phyloP scores from a whole-genome alignment of 2,888 invertebrate species.

The Biston stratarius region DNA sequence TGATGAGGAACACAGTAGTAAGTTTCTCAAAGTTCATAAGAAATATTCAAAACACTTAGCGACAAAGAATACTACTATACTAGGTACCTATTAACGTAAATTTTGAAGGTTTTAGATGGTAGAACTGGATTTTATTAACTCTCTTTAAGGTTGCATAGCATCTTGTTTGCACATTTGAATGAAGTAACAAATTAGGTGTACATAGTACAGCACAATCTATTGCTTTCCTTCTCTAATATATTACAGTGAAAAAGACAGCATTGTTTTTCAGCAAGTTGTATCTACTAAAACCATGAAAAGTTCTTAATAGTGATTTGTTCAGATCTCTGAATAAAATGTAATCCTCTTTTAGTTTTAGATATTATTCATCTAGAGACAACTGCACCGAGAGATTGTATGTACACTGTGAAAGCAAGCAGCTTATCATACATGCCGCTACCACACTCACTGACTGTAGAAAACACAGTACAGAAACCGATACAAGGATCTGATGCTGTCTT shows the following conservation, averaged over 20 bases:
- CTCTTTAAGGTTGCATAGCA: too few relatives aligned
- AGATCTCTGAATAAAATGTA: background rate
- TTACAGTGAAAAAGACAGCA: too few relatives aligned
- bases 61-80: background rate
- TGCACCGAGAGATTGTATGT: constrained; percentile 72
- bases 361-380: constrained; percentile 62
- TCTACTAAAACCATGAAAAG: background rate
- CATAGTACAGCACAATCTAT: too few relatives aligned
- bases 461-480: constrained; percentile 51
- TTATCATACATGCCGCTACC: constrained; percentile 69
- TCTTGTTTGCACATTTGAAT: too few relatives aligned
- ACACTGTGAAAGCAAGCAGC: constrained; percentile 64
- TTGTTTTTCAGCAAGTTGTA: background rate
- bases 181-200: too few relatives aligned
- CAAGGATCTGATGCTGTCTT: constrained; percentile 56
- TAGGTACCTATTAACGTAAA: constrained; percentile 2
- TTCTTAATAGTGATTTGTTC: background rate
- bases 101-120: constrained; percentile 4
- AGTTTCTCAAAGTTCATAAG: constrained; percentile 49
- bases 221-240: too few relatives aligned
- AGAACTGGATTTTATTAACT: background rate
- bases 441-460: constrained; percentile 60
- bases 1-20: constrained; percentile 71
- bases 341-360: constrained; percentile 72
- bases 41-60: background rate